Base-by-base conservation (phyloP, 2,888 invertebrate genomes). In the Eilema griseolum region DNA sequence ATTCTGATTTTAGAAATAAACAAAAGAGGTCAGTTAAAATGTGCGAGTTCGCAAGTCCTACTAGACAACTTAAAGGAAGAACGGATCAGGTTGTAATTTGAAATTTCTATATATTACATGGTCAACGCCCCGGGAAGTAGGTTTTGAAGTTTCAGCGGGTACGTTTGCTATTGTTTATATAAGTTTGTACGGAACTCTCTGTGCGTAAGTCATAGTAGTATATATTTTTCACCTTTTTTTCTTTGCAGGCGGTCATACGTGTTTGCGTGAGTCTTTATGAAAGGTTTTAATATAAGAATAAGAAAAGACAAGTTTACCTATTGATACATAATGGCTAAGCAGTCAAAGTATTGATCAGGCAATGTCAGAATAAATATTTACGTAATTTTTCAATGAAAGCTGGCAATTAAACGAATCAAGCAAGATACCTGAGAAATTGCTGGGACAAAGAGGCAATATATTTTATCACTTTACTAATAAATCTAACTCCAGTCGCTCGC, bases 391-490 rank as follows among this genome's bases (percentile, higher is more conserved):
- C 3, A 46, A 20, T 52, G 20, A n/a, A 52, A 52, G 20, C 52
- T n/a, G 52, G 10, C 10, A 52, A 52, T 46, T 20, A 7, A 41
- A 46, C 2, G 10, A n/a, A 52, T 52, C 10, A 52, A 52, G 52
- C 10, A 52, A 52, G 52, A n/a, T 52, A 20, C 31, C n/a, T 61
- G 24, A 14, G n/a, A 31, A 31, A 20, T 31, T 20, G 20, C 61
- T n/a, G 11, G 61, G 8, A 61, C 61, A 3, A 33, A 61, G 61
- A 61, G 31, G 61, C 61, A 28, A 61, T 61, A 61, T 61, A 61
- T 31, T 31, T 61, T 31, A 61, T 60, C 20, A 60, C 60, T 31
- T 31, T 1, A 65, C n/a, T 56, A 46, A 52, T 65, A 65, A 65
- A 65, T 66, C 20, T 61, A 33, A 31, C 20, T 61, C 7, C 61